Evolutionary conservation across 2,888 invertebrate species (phyloP).

Genomic region (Acanthoscelides obtectus): DNA sequence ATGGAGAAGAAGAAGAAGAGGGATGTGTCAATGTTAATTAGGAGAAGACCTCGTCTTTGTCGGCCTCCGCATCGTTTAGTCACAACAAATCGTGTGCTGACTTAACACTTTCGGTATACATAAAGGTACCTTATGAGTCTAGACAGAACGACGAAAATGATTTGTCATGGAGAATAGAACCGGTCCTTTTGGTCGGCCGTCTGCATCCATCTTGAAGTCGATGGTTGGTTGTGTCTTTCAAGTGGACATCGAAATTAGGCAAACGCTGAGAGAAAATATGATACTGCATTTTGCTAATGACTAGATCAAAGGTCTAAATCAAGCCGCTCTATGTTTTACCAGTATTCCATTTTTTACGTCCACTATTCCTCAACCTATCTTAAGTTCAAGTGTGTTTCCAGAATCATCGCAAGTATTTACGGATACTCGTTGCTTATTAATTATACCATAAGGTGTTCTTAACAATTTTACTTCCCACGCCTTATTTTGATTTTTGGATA

Average conservation of each 20-base stretch:
- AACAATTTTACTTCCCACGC: too few relatives aligned
- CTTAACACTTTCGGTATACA: neutral
- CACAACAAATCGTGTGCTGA: neutral
- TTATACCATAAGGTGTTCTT: too few relatives aligned
- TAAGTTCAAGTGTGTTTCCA: too few relatives aligned
- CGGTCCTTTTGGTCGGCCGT: neutral
- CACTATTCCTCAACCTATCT: too few relatives aligned
- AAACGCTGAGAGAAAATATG: too few relatives aligned
- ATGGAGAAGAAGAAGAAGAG: neutral
- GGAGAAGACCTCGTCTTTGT: neutral
- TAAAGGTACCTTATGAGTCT: neutral
- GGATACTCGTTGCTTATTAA: too few relatives aligned
- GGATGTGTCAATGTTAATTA: neutral
- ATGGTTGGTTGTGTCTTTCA: neutral
- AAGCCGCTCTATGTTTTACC: too few relatives aligned
- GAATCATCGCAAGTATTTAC: too few relatives aligned
- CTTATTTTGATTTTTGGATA: too few relatives aligned
- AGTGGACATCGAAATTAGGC: neutral
- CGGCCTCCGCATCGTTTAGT: neutral
- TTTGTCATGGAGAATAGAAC: neutral
- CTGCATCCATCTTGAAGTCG: neutral
- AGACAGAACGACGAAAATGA: neutral
- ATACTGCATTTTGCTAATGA: too few relatives aligned
- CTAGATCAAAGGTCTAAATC: too few relatives aligned
- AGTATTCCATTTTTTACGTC: too few relatives aligned